These are phyloP conservation scores for Magallana gigas DNA, from an alignment of 1,140 invertebrate species.

Conservation along the genomic window DNA sequence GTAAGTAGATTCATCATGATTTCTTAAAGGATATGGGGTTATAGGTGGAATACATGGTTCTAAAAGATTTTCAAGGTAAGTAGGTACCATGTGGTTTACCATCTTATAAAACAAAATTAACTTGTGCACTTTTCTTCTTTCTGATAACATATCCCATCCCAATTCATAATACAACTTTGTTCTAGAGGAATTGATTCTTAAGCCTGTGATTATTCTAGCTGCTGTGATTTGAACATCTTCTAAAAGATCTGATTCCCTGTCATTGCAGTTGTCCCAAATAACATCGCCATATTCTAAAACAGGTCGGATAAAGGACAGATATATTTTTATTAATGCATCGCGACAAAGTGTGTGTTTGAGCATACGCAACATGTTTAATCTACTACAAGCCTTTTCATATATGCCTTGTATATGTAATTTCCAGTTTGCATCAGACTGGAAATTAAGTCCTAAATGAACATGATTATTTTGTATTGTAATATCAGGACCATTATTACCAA, in stretches of 20 bases:
- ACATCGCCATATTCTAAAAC: background rate
- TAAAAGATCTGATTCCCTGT: background rate
- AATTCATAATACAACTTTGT: no score
- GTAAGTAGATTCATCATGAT: no score
- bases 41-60: background rate
- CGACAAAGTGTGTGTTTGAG: background rate
- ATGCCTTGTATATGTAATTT: no score
- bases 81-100: background rate
- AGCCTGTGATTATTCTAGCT: background rate
- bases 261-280: background rate
- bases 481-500: no score
- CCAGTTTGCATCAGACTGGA: background rate
- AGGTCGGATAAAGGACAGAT: background rate
- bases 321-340: background rate
- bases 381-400: no score
- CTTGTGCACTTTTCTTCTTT: background rate
- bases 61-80: background rate
- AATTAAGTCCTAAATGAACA: background rate
- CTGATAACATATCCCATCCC: background rate
- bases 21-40: no score
- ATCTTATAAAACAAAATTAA: background rate
- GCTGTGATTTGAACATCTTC: background rate
- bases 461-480: background rate
- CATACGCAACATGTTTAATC: background rate
- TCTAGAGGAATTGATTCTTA: background rate